Evolutionary conservation across 2,797 vertebrate genomes (phyloP).

Genomic region (Urocyon cinereoargenteus): DNA sequence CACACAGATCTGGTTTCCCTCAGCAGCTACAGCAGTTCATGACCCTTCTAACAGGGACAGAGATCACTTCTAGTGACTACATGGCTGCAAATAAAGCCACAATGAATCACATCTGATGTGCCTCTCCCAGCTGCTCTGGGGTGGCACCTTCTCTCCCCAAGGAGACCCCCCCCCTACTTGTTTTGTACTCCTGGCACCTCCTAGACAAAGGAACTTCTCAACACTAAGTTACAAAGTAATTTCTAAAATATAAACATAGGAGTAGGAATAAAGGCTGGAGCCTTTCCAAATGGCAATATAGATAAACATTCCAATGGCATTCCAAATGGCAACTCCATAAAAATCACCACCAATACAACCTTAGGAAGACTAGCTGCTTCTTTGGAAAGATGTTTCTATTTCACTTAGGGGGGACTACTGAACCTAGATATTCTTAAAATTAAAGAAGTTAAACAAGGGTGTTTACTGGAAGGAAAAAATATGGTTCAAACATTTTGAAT

Average conservation of each 20-base stretch:
- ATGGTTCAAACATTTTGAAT: neutral
- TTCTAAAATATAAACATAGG: neutral
- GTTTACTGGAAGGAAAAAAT: neutral
- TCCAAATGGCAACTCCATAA: neutral
- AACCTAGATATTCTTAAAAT: neutral
- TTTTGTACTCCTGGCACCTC: neutral
- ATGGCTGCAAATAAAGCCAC: neutral
- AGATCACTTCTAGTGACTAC: neutral
- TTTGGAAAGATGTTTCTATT: neutral
- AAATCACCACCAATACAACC: neutral
- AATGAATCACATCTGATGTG: too few species aligned
- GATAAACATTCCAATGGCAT: too few species aligned
- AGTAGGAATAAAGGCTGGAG: neutral
- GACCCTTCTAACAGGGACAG: neutral
- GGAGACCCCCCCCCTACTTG: neutral
- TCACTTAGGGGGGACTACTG: neutral
- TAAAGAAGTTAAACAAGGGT: neutral
- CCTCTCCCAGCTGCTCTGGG: neutral
- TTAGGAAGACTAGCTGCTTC: neutral
- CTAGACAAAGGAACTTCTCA: neutral
- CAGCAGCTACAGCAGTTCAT: neutral
- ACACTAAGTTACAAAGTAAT: neutral
- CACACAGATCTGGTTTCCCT: neutral
- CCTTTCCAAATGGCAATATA: too few species aligned
- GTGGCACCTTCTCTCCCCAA: neutral